Evolutionary conservation across 1,140 invertebrate species (phyloP).

Genomic region (Drosophila pseudoobscura): DNA sequence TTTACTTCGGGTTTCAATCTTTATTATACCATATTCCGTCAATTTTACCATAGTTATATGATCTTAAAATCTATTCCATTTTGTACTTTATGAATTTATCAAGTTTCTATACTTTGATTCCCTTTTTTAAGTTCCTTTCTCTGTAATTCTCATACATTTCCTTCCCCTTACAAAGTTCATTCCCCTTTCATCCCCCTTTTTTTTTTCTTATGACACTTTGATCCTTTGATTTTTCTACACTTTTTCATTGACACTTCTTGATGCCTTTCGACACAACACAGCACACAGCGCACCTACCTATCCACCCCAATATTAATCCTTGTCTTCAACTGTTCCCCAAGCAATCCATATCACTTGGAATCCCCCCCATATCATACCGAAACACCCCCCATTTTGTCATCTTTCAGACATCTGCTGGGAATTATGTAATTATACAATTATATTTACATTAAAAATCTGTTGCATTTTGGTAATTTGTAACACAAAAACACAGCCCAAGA

Average conservation of each 20-base stretch:
- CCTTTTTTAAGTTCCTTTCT: too few species aligned
- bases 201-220: slow-evolving; percentile 1
- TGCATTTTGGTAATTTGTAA: slow-evolving; percentile 64
- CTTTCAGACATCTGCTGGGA: slow-evolving; percentile 55
- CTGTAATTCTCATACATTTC: too few species aligned
- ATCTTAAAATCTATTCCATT: too few species aligned
- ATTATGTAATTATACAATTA: slow-evolving; percentile 81
- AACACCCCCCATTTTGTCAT: slow-evolving; percentile 31
- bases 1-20: too few species aligned
- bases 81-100: too few species aligned
- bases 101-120: too few species aligned
- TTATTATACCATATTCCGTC: too few species aligned
- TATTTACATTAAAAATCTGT: slow-evolving; percentile 81
- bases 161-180: too few species aligned
- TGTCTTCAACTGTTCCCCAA: slow-evolving; percentile 12
- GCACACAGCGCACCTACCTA: neutral
- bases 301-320: slow-evolving; percentile 20
- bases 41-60: too few species aligned
- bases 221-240: slow-evolving; percentile 5
- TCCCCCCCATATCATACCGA: neutral
- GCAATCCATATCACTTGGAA: slow-evolving; percentile 7
- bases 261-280: slow-evolving; percentile 20
- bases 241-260: slow-evolving; percentile 1
- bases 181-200: neutral
- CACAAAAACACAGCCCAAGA: slow-evolving; percentile 25